A percentile compares a stretch with the other conserved stretches of the same genome.
These are phyloP conservation scores for Trypoxylon attenuatum DNA, from an alignment of 2,888 invertebrate species.

Conservation along the genomic window DNA sequence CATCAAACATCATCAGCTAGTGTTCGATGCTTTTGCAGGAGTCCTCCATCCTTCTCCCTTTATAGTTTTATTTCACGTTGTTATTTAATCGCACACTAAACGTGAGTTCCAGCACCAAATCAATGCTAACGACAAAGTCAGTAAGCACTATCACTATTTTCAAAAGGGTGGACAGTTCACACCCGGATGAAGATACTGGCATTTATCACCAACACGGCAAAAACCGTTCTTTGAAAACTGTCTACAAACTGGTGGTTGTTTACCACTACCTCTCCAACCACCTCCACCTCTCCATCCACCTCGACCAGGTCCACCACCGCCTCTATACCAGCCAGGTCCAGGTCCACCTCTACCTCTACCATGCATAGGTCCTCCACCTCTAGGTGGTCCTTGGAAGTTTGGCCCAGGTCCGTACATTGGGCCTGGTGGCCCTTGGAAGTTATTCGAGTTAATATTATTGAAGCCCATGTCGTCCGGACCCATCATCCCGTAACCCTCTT, in stretches of 20 bases:
- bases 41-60: too few species aligned
- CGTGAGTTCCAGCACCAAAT: constrained; percentile 8
- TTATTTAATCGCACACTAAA: constrained; percentile 8
- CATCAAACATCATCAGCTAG: background rate
- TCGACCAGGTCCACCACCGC: constrained; percentile 69
- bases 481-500: constrained; percentile 70
- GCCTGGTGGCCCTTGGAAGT: constrained; percentile 68
- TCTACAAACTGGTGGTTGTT: constrained; percentile 79
- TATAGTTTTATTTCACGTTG: too few species aligned
- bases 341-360: constrained; percentile 68
- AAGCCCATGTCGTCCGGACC: constrained; percentile 68
- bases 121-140: constrained; percentile 10
- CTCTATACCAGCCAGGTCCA: constrained; percentile 72
- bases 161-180: constrained; percentile 77
- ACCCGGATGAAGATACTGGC: constrained; percentile 88
- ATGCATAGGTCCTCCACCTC: constrained; percentile 65
- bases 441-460: constrained; percentile 57
- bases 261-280: constrained; percentile 72
- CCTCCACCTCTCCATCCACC: constrained; percentile 77
- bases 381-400: constrained; percentile 68
- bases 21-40: background rate
- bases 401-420: constrained; percentile 66
- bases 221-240: constrained; percentile 87
- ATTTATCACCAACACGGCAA: constrained; percentile 88
- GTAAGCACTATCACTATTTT: constrained; percentile 14